Evolutionary conservation across 2,888 invertebrate species (phyloP).

Genomic region (Drosophila hamatofila): DNA sequence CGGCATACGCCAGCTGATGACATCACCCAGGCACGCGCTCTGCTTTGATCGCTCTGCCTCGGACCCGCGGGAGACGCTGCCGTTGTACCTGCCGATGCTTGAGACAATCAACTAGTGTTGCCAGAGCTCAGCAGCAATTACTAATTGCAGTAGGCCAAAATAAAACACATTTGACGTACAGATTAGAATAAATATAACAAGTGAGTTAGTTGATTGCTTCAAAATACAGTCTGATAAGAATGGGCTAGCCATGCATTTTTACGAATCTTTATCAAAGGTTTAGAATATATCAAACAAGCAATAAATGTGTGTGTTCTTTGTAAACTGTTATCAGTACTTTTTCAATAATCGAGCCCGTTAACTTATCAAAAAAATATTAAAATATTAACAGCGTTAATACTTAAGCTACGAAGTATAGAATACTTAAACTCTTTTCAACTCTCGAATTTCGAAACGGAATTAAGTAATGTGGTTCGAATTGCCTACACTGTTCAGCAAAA

Average conservation of each 20-base stretch:
- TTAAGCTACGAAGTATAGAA: not conserved
- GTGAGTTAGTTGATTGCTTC: not conserved
- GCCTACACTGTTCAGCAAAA: not conserved
- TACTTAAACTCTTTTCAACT: not conserved
- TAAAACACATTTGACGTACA: not conserved
- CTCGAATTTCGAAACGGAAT: not conserved
- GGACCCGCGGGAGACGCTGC: conserved; percentile 77
- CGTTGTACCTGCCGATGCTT: conserved; percentile 84
- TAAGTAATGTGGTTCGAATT: not conserved
- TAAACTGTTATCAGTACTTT: not conserved
- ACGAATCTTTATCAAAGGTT: not conserved
- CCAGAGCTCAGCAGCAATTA: not conserved
- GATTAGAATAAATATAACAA: conserved; percentile 13
- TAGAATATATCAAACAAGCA: not conserved
- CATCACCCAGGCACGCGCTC: conserved; percentile 83
- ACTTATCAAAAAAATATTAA: too few species aligned
- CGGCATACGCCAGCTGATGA: conserved; percentile 84
- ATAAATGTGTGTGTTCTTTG: conserved; percentile 7
- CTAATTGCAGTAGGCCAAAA: not conserved
- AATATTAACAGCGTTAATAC: not conserved
- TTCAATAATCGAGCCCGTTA: not conserved
- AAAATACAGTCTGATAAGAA: not conserved
- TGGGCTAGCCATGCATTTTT: not conserved
- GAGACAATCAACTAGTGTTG: conserved; percentile 77
- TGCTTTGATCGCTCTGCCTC: conserved; percentile 78